These are phyloP conservation scores for Strigamia maritima DNA, from an alignment of 2,888 invertebrate species.

Conservation along the genomic window DNA sequence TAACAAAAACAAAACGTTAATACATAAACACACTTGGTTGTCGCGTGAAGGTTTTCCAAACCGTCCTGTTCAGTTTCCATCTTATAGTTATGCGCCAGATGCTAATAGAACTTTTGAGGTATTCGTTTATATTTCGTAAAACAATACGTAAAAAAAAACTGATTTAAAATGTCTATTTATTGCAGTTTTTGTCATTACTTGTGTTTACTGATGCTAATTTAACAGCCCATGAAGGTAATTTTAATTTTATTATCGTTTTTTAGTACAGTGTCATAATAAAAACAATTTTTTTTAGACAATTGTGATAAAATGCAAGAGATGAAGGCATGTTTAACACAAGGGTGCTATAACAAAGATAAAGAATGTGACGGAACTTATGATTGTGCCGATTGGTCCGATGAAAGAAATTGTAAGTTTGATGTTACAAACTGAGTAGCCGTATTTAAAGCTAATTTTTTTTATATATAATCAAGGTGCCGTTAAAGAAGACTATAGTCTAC, in stretches of 20 bases:
- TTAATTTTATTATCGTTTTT: constrained; percentile 54
- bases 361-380: constrained; percentile 75
- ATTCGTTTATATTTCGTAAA: not conserved
- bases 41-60: constrained; percentile 82
- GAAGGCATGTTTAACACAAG: constrained; percentile 71
- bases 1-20: constrained; percentile 74
- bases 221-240: constrained; percentile 52
- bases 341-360: constrained; percentile 71
- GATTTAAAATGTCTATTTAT: constrained; percentile 38
- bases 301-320: constrained; percentile 73
- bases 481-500: not conserved
- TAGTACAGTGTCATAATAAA: not conserved
- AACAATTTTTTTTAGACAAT: constrained; percentile 46
- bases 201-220: constrained; percentile 83
- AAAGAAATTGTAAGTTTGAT: constrained; percentile 63
- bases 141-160: not conserved
- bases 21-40: constrained; percentile 69
- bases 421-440: not conserved
- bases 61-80: constrained; percentile 78
- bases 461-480: not conserved
- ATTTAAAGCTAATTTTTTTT: not conserved
- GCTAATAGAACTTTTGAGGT: constrained; percentile 85
- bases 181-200: constrained; percentile 68
- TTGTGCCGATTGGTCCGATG: constrained; percentile 82
- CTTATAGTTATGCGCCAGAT: constrained; percentile 87